These are phyloP conservation scores for Corydoras sp. DNA, from an alignment of 2,113 vertebrate species.

Conservation along the genomic window DNA sequence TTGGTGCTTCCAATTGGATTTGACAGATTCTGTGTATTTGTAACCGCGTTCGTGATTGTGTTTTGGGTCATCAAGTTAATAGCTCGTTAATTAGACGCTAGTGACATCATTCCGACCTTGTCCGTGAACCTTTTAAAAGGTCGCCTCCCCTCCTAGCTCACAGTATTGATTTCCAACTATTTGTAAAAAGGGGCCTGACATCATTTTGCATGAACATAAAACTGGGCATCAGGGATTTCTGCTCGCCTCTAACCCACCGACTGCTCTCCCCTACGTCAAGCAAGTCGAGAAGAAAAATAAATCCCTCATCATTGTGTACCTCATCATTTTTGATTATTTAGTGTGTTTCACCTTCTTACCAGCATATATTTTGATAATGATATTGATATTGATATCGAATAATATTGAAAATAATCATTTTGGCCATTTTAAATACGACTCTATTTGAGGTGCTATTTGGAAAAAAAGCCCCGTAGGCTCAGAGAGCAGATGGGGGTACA, in stretches of 20 bases:
- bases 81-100: slow-evolving; percentile 58
- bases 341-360: no score
- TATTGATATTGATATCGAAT: no score
- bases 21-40: neutral
- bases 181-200: slow-evolving; percentile 48
- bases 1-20: no score
- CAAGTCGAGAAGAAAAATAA: neutral
- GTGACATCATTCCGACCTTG: slow-evolving; percentile 56
- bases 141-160: slow-evolving; percentile 39
- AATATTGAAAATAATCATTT: no score
- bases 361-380: no score
- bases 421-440: no score
- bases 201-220: slow-evolving; percentile 35
- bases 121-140: slow-evolving; percentile 64
- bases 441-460: no score
- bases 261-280: slow-evolving; percentile 1
- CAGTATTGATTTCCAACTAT: slow-evolving; percentile 53
- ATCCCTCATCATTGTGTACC: neutral
- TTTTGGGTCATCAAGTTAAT: slow-evolving; percentile 52
- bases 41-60: neutral
- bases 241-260: neutral
- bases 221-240: neutral
- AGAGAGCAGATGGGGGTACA: neutral
- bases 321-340: no score
- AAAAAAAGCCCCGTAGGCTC: neutral